Conservation (phyloP, 2,888 invertebrate genomes). For the Himalopsyche japonica region DNA sequence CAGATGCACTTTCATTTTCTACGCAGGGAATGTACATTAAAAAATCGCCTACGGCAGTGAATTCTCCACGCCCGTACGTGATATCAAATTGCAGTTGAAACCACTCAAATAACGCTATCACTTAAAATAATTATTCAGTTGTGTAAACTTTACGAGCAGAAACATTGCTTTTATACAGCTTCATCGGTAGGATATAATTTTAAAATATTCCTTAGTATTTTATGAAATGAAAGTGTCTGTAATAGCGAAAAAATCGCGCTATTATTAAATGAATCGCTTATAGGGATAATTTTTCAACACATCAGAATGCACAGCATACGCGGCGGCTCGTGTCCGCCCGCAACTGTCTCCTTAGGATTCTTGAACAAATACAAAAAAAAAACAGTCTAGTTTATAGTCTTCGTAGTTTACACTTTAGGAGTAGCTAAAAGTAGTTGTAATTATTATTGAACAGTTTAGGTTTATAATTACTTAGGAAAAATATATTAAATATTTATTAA, state of each 20-base stretch:
- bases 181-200: conserved; percentile 13
- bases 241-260: background rate
- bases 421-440: conserved; percentile 41
- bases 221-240: background rate
- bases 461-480: conserved; percentile 40
- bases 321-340: background rate
- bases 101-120: background rate
- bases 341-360: conserved; percentile 13
- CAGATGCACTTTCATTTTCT: background rate
- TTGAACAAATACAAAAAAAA: conserved; percentile 30
- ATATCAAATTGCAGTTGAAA: background rate
- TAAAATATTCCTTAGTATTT: conserved; percentile 17
- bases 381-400: conserved; percentile 28
- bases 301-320: background rate
- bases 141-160: conserved; percentile 14
- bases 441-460: conserved; percentile 40
- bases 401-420: conserved; percentile 38
- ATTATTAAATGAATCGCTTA: background rate
- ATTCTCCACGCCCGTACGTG: too few species aligned
- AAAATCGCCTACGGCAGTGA: background rate
- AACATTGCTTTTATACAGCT: conserved; percentile 21
- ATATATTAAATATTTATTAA: conserved; percentile 41
- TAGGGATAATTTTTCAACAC: background rate
- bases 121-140: background rate
- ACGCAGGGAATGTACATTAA: background rate